Percentiles rank a stretch among this genome's conserved stretches.
These are phyloP conservation scores for Setophaga coronata DNA, from an alignment of 2,113 vertebrate species.

Conservation along the genomic window DNA sequence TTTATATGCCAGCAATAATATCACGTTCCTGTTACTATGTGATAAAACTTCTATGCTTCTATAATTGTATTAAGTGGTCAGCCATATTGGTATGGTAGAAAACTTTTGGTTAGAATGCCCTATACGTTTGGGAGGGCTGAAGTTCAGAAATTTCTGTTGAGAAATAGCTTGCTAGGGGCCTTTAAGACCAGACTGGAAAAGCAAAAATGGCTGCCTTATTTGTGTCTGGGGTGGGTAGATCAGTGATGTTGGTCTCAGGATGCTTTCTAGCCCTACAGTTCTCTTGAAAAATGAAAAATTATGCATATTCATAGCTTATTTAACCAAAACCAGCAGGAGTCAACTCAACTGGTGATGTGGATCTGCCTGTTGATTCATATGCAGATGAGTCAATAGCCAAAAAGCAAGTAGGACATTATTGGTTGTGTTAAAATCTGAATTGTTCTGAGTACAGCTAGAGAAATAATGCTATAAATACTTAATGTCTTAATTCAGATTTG, in stretches of 20 bases:
- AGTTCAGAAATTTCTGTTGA: neutral
- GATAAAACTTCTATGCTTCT: neutral
- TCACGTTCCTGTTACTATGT: neutral
- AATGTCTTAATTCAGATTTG: constrained; percentile 13
- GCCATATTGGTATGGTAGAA: neutral
- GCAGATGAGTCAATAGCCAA: neutral
- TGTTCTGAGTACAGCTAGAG: neutral
- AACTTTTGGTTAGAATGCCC: neutral
- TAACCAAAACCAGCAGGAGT: neutral
- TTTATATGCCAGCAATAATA: neutral
- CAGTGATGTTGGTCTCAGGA: neutral
- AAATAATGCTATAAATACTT: constrained; percentile 14
- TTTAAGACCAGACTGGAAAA: neutral
- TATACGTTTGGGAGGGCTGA: neutral
- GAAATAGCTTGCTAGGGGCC: neutral
- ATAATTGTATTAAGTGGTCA: neutral
- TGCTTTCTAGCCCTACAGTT: neutral
- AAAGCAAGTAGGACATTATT: neutral
- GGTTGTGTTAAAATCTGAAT: neutral
- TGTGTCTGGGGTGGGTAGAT: neutral
- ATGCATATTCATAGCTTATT: neutral
- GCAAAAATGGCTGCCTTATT: neutral
- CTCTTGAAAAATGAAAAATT: neutral
- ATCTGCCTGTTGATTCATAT: neutral
- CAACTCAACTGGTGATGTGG: neutral